A percentile compares a stretch with the other conserved stretches of the same genome.
Conservation (phyloP, 2,888 invertebrate species). For the Tipula confusa region DNA sequence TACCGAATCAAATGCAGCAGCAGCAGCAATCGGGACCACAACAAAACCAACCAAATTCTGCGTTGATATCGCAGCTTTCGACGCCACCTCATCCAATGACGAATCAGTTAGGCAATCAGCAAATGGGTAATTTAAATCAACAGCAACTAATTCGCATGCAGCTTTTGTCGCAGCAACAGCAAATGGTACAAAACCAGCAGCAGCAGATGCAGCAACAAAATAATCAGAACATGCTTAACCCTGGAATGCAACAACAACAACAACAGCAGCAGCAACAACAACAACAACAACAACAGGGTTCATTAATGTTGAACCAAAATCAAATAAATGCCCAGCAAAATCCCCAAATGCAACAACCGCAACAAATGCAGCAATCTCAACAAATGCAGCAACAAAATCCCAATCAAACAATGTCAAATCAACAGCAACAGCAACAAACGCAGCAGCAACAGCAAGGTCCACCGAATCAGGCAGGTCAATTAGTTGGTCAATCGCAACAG, state of each 20-base stretch:
- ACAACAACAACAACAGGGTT: slow-evolving; percentile 39
- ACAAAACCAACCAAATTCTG: slow-evolving; percentile 46
- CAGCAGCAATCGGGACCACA: slow-evolving; percentile 37
- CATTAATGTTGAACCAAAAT: slow-evolving; percentile 38
- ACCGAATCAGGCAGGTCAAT: neutral
- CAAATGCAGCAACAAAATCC: slow-evolving; percentile 42
- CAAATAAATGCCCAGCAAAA: slow-evolving; percentile 38
- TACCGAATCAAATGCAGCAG: slow-evolving; percentile 34
- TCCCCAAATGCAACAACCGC: slow-evolving; percentile 39
- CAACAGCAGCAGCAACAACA: slow-evolving; percentile 42
- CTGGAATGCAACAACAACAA: slow-evolving; percentile 39
- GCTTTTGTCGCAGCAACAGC: slow-evolving; percentile 37
- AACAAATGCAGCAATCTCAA: slow-evolving; percentile 42
- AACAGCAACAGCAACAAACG: slow-evolving; percentile 38
- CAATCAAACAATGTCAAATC: slow-evolving; percentile 45
- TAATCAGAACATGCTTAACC: slow-evolving; percentile 35
- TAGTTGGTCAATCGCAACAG: slow-evolving; percentile 35
- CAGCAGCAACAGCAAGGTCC: slow-evolving; percentile 36
- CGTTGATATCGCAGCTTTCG: slow-evolving; percentile 60
- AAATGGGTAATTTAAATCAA: slow-evolving; percentile 35
- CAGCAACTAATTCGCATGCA: slow-evolving; percentile 35
- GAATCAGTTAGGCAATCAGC: slow-evolving; percentile 41
- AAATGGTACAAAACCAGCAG: slow-evolving; percentile 44
- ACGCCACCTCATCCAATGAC: slow-evolving; percentile 50
- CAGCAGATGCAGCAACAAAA: slow-evolving; percentile 41